A percentile compares a stretch with the other conserved stretches of the same genome.
Evolutionary conservation across 1,140 invertebrate genomes (phyloP).

Genomic region (Triops longicaudatus): DNA sequence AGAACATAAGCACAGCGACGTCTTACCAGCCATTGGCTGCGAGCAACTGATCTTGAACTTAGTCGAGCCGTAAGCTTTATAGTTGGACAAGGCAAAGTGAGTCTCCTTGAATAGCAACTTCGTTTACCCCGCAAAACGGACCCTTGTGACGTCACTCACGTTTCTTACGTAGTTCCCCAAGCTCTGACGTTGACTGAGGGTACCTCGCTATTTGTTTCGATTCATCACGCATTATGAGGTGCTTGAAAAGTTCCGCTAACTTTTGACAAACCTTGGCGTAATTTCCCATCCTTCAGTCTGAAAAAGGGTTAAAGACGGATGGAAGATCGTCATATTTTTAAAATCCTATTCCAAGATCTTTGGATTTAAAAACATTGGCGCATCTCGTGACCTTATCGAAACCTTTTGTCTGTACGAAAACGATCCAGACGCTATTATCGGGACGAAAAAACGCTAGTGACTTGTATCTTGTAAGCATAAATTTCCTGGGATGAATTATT

Average conservation of each 20-base stretch:
- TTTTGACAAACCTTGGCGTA: background rate
- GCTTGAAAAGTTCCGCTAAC: background rate
- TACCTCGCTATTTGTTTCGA: background rate
- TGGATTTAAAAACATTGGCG: too few relatives aligned
- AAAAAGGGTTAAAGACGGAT: background rate
- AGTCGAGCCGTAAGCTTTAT: background rate
- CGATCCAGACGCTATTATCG: too few relatives aligned
- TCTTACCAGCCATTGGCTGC: background rate
- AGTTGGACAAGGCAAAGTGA: background rate
- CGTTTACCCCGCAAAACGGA: background rate
- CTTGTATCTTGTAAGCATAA: too few relatives aligned
- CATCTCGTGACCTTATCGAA: too few relatives aligned
- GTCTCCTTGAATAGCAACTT: background rate
- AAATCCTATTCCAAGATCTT: too few relatives aligned
- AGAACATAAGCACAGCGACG: background rate
- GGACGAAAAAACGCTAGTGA: too few relatives aligned
- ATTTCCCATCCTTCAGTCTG: background rate
- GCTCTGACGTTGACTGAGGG: background rate
- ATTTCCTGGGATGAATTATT: too few relatives aligned
- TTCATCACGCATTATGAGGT: background rate
- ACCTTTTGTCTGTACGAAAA: too few relatives aligned
- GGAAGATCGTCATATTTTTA: background rate
- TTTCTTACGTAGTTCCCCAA: background rate
- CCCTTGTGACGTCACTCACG: background rate
- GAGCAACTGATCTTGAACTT: constrained; percentile 12